Evolutionary conservation across 2,888 invertebrate species (phyloP), one percentile per base, ranked within the genome.

Genomic region (Priocnemis perturbator): DNA sequence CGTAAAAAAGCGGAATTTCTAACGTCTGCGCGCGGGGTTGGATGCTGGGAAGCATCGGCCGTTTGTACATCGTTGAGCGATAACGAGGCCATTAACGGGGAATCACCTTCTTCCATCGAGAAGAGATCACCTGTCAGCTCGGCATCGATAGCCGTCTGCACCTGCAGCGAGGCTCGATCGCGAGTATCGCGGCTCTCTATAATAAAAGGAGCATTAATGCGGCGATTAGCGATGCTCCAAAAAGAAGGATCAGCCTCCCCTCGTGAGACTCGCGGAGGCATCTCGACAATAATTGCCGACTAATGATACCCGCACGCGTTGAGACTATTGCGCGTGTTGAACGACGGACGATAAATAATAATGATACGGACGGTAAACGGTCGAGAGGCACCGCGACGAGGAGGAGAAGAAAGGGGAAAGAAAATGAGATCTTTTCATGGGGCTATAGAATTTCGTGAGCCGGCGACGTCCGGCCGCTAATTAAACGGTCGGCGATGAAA

Each of bases 91-190:
- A 73, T 71, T 77, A 73, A 71, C 71, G 67, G 63, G 67, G 64
- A 72, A 77, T 79, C 75, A 69, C 60, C 60, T 60, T 68, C 62
- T 60, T 69, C 69, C 64, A 77, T 67, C 58, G 73, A 70, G 71
- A 61, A 73, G 71, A 67, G 74, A 79, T 79, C 79, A 77, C 76
- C 76, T 77, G 77, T 79, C 79, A 76, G 77, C 70, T 64, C 63
- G 67, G 64, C 75, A 71, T 79, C 72, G 73, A 78, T 66, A 69
- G 57, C 59, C 64, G 65, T 71, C 67, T 67, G 78, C 76, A 76
- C 74, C 76, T 78, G 76, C 72, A 37, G 37, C 57, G 59, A 58
- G n/a, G 30, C 61, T 57, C 61, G 70, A 76, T 78, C 65, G 64
- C 63, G 50, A 26, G 53, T 53, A 30, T 52, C 60, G 44, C 20